Evolutionary conservation across 2,113 vertebrate species (phyloP).

Genomic region (Pterocles gutturalis): DNA sequence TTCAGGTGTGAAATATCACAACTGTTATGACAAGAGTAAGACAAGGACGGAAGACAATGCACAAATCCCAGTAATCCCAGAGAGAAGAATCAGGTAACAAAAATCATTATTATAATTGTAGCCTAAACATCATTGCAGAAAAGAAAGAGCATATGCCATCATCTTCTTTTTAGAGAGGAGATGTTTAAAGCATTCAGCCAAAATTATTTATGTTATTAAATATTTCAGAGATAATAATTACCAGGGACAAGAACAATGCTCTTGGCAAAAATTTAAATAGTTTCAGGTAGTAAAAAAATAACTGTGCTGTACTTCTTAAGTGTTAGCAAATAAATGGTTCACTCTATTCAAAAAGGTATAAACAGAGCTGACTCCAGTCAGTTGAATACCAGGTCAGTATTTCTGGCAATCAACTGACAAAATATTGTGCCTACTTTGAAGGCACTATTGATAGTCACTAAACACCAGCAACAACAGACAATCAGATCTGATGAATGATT

Average conservation of each 20-base stretch:
- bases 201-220: not conserved
- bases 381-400: not conserved
- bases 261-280: not conserved
- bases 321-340: not conserved
- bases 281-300: not conserved
- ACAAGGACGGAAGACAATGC: not conserved
- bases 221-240: not conserved
- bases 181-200: not conserved
- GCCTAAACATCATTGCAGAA: not conserved
- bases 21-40: not conserved
- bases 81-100: not conserved
- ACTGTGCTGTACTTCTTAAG: not conserved
- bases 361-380: not conserved
- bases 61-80: not conserved
- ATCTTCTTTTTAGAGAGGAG: not conserved
- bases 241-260: not conserved
- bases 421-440: slow-evolving; percentile 39
- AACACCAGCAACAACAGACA: slow-evolving; percentile 39
- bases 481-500: slow-evolving; percentile 52
- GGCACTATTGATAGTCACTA: not conserved
- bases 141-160: not conserved
- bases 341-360: not conserved
- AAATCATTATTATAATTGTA: not conserved
- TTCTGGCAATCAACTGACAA: not conserved
- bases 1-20: not conserved